phyloP scores from a whole-genome alignment of 2,797 vertebrate genomes.

The Acanthurus tractus region DNA sequence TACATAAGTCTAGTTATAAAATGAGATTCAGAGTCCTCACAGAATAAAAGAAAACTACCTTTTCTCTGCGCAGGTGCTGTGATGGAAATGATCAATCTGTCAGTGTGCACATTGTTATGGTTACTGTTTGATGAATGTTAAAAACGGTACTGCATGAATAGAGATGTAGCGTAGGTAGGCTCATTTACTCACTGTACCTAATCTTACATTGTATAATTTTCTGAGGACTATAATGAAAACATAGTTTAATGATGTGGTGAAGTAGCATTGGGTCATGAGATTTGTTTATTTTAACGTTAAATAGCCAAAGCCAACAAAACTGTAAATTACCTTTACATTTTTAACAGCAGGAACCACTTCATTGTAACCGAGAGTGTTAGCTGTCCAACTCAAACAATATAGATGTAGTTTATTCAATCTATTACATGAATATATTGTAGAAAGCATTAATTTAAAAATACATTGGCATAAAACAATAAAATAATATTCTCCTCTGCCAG shows the following conservation, averaged over 20 bases:
- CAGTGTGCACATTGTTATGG: slow-evolving; percentile 41
- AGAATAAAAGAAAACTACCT: slow-evolving; percentile 51
- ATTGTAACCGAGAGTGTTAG: background rate
- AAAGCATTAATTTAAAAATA: background rate
- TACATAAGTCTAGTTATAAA: slow-evolving; percentile 56
- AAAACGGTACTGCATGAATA: slow-evolving; percentile 14
- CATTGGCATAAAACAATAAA: background rate
- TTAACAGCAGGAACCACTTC: background rate
- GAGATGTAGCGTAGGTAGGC: background rate
- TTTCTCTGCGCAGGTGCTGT: slow-evolving; percentile 28
- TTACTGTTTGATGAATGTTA: slow-evolving; percentile 38
- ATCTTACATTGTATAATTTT: too few relatives aligned
- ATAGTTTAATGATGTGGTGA: too few relatives aligned
- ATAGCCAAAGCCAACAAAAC: too few relatives aligned
- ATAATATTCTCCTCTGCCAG: background rate
- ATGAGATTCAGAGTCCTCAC: slow-evolving; percentile 53
- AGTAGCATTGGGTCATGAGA: too few relatives aligned
- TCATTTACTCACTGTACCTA: background rate
- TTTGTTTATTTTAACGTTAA: too few relatives aligned
- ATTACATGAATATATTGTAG: too few relatives aligned
- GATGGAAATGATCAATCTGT: slow-evolving; percentile 58
- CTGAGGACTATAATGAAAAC: too few relatives aligned
- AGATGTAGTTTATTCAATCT: too few relatives aligned
- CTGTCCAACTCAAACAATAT: background rate
- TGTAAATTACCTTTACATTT: too few relatives aligned